Conservation (phyloP, 1,140 invertebrate genomes). For the Planococcus citri region DNA sequence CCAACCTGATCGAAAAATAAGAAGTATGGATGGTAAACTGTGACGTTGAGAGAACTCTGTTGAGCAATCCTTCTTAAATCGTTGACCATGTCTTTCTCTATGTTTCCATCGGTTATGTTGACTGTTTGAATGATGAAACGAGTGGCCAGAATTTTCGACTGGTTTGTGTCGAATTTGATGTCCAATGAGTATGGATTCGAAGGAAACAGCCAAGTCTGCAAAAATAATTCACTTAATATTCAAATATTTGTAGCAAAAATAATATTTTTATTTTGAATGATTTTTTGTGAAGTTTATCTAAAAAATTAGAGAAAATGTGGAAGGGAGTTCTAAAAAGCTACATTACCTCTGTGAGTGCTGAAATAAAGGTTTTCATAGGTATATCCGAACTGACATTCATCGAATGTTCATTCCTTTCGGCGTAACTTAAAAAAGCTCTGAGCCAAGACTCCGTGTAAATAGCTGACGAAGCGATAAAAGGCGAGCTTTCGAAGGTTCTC, state of each 20-base stretch:
- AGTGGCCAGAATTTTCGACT: slow-evolving; percentile 62
- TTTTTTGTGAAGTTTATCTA: background rate
- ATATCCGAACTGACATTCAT: slow-evolving; percentile 55
- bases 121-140: slow-evolving; percentile 79
- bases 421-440: slow-evolving; percentile 65
- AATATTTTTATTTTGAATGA: slow-evolving; percentile 11
- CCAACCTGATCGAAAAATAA: slow-evolving; percentile 82
- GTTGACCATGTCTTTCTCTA: slow-evolving; percentile 81
- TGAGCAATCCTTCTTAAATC: slow-evolving; percentile 63
- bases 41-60: slow-evolving; percentile 66
- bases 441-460: slow-evolving; percentile 87
- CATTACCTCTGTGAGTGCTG: slow-evolving; percentile 56
- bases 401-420: slow-evolving; percentile 54
- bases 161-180: slow-evolving; percentile 65
- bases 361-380: slow-evolving; percentile 57
- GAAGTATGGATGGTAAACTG: slow-evolving; percentile 88
- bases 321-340: no score
- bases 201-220: slow-evolving; percentile 56
- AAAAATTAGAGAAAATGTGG: background rate
- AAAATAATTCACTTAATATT: slow-evolving; percentile 25
- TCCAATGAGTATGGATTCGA: slow-evolving; percentile 65
- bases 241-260: no score
- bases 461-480: slow-evolving; percentile 55
- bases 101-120: slow-evolving; percentile 76
- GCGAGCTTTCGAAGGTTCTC: slow-evolving; percentile 62